Base-by-base conservation (phyloP, 2,113 vertebrate species). In the Alethe castanea region DNA sequence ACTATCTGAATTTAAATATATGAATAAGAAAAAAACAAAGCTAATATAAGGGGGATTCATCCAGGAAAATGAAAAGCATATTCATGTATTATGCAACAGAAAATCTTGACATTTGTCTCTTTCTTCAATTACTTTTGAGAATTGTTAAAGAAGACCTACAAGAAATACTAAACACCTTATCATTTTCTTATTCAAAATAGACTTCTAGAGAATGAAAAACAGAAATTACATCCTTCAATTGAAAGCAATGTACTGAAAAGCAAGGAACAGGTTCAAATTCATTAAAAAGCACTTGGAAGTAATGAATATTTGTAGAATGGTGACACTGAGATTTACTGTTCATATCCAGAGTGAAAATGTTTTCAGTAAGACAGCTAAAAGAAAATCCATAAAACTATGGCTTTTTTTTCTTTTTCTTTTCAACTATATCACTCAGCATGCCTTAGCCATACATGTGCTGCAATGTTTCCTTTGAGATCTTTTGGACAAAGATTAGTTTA, bases 381-480 rank as follows among this genome's bases (percentile, higher is more conserved):
- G 36, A 82, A 67, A 28, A 44, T 36, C 6, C 13, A 79, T 26
- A 29, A 78, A 78, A 7, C 19, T 56, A 48, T 8, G n/a, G 8
- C 3, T 35, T 14, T 13, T 13, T 42, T 29, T 35, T 23, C 38
- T 29, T 71, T 54, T 29, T 15, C 36, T 42, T 18, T 72, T 65
- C 50, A 77, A 12, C 12, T 77, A 28, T 28, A 20, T 11, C 24
- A 67, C 6, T 47, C 60, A 53, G 31, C 28, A 62, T 11, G 35
- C 1, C 0, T n/a, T 40, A 69, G 19, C 15, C 2, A 6, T n/a
- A 36, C 4, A 42, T 5, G 5, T 48, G 69, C 31, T 73, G 22
- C n/a, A 52, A 14, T 14, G 11, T 42, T 77, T 82, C 48, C 19
- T 77, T 50, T 61, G 14, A 61, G 60, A 60, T 44, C 48, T 52